A percentile compares a stretch with the other conserved stretches of the same genome.
These are phyloP conservation scores for Geophilus truncorum DNA, from an alignment of 2,888 invertebrate genomes.

Conservation along the genomic window DNA sequence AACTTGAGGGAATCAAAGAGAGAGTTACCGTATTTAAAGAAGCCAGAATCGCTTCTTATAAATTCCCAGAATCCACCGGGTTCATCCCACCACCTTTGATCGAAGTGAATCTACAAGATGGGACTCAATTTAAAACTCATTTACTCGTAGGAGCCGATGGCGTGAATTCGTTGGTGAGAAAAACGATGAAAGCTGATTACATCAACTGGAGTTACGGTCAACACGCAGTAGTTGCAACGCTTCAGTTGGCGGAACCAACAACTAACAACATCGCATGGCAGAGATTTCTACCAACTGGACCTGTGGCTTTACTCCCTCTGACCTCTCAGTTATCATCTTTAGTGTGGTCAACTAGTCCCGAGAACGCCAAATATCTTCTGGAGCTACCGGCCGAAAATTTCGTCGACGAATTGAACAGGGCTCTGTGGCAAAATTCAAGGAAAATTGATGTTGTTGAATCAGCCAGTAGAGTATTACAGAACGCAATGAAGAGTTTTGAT, in stretches of 20 bases:
- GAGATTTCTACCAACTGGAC: conserved; percentile 85
- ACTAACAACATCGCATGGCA: conserved; percentile 93
- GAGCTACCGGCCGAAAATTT: conserved; percentile 70
- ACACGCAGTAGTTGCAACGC: conserved; percentile 85
- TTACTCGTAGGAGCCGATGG: conserved; percentile 86
- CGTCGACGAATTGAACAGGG: conserved; percentile 79
- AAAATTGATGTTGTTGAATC: not conserved
- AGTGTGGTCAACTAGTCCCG: conserved; percentile 84
- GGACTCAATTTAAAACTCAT: conserved; percentile 44
- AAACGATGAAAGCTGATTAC: conserved; percentile 73
- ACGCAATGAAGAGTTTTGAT: not conserved
- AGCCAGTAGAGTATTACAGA: not conserved
- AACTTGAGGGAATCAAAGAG: conserved; percentile 54
- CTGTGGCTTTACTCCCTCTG: conserved; percentile 86
- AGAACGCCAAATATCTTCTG: conserved; percentile 68
- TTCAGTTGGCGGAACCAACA: conserved; percentile 51
- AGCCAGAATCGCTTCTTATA: conserved; percentile 63
- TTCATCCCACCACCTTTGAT: conserved; percentile 43
- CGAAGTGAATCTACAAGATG: conserved; percentile 60
- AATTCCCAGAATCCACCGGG: conserved; percentile 52
- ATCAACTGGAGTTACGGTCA: conserved; percentile 80
- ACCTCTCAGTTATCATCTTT: conserved; percentile 72
- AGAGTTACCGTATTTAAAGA: conserved; percentile 65
- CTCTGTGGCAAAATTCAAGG: conserved; percentile 53
- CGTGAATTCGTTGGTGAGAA: conserved; percentile 76